Percentiles rank a stretch among this genome's conserved stretches.
Evolutionary conservation across 2,888 invertebrate species (phyloP).

Genomic region (Drosophila borborema): DNA sequence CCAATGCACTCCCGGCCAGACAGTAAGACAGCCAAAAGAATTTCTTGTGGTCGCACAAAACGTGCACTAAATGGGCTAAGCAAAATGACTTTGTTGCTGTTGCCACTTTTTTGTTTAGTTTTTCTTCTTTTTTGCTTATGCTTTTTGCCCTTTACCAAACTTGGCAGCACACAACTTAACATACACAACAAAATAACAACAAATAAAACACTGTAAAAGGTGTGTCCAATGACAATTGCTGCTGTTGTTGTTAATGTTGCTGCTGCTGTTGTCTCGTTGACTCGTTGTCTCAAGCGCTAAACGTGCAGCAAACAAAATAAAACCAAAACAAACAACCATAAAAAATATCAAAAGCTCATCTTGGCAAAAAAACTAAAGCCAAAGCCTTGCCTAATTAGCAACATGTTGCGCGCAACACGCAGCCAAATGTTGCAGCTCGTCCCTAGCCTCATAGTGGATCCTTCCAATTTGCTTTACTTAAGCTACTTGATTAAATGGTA

Average conservation of each 20-base stretch:
- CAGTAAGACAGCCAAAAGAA: slow-evolving; percentile 63
- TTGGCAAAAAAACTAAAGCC: slow-evolving; percentile 31
- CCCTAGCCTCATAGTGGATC: neutral
- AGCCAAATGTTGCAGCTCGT: slow-evolving; percentile 26
- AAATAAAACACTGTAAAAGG: slow-evolving; percentile 56
- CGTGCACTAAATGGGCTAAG: slow-evolving; percentile 72
- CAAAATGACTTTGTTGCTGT: slow-evolving; percentile 28
- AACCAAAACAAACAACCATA: slow-evolving; percentile 6
- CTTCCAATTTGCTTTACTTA: neutral
- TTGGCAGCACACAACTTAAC: slow-evolving; percentile 55
- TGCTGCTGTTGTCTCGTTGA: neutral
- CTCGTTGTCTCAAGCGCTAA: slow-evolving; percentile 17
- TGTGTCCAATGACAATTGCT: slow-evolving; percentile 61
- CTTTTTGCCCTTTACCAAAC: slow-evolving; percentile 60
- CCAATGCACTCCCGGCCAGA: slow-evolving; percentile 51
- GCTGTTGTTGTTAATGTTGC: slow-evolving; percentile 16
- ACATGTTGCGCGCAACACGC: slow-evolving; percentile 35
- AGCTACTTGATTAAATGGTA: slow-evolving; percentile 13
- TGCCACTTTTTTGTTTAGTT: slow-evolving; percentile 3
- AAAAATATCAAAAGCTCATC: slow-evolving; percentile 37
- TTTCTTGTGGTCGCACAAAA: slow-evolving; percentile 75
- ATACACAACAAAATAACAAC: slow-evolving; percentile 60
- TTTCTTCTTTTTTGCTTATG: neutral
- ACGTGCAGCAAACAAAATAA: slow-evolving; percentile 40
- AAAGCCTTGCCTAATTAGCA: slow-evolving; percentile 42